Percentiles rank a stretch among this genome's conserved stretches.
Conservation (phyloP, 1,140 invertebrate genomes). For the Eriosoma lanigerum region DNA sequence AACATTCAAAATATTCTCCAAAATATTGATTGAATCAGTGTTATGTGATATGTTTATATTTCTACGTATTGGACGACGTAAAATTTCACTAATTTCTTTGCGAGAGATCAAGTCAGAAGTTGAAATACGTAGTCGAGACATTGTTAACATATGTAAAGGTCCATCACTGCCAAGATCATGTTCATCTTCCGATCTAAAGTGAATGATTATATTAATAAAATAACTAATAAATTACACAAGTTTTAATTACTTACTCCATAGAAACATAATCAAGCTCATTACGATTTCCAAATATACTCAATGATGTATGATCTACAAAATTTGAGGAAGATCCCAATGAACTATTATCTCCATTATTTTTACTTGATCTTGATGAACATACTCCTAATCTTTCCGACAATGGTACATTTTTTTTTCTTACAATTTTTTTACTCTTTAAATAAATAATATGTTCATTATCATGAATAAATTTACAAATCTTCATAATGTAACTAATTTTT, state of each 20-base stretch:
- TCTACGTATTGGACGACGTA: conserved; percentile 58
- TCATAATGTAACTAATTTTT: not conserved
- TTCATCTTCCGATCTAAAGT: conserved; percentile 60
- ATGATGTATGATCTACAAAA: conserved; percentile 44
- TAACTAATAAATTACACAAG: not conserved
- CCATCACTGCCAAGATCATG: conserved; percentile 54
- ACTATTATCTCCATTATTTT: conserved; percentile 17
- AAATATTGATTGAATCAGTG: conserved; percentile 62
- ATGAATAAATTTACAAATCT: not conserved
- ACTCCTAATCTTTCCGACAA: conserved; percentile 18
- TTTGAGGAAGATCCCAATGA: not conserved
- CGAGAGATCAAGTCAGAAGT: conserved; percentile 52
- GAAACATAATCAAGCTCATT: conserved; percentile 35
- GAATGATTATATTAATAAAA: not conserved
- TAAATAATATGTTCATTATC: not conserved
- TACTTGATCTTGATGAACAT: conserved; percentile 25
- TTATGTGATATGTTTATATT: conserved; percentile 55
- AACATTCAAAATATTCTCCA: conserved; percentile 73
- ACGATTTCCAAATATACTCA: conserved; percentile 34
- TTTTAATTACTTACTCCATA: conserved; percentile 19
- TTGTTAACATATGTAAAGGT: conserved; percentile 58
- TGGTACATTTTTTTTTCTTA: conserved; percentile 8
- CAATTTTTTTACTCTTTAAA: not conserved
- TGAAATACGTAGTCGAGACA: conserved; percentile 59
- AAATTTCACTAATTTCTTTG: conserved; percentile 60